Conservation (phyloP, 1,140 invertebrate species). For the Polypedilum vanderplanki region DNA sequence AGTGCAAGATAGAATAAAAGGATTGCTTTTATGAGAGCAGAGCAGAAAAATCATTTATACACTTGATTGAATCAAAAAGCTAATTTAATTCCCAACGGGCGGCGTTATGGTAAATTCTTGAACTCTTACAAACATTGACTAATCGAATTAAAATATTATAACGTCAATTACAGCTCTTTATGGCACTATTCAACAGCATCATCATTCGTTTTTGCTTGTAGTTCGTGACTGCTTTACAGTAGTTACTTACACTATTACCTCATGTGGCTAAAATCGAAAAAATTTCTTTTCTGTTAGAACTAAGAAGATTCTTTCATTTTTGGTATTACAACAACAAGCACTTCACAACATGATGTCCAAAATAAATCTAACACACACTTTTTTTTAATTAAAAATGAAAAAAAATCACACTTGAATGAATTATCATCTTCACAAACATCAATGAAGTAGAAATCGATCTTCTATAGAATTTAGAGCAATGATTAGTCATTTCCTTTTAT, state of each 20-base stretch:
- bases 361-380: not conserved
- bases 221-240: conserved; percentile 21
- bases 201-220: not conserved
- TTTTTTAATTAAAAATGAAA: conserved; percentile 15
- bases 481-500: not conserved
- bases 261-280: not conserved
- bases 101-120: not conserved
- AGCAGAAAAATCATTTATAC: not conserved
- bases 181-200: not conserved
- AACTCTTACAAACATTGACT: not conserved
- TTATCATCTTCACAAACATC: conserved; percentile 22
- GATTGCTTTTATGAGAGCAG: not conserved
- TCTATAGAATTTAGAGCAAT: not conserved
- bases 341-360: not conserved
- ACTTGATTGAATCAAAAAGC: conserved; percentile 5
- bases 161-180: conserved; percentile 21
- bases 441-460: conserved; percentile 8
- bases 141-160: conserved; percentile 29
- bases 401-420: conserved; percentile 24
- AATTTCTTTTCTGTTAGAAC: not conserved
- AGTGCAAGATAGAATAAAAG: not conserved
- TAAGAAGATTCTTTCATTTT: not conserved
- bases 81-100: not conserved
- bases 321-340: not conserved
- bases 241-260: not conserved